Base-by-base conservation (phyloP, 2,113 vertebrate species). In the Coregonus clupeaformis region DNA sequence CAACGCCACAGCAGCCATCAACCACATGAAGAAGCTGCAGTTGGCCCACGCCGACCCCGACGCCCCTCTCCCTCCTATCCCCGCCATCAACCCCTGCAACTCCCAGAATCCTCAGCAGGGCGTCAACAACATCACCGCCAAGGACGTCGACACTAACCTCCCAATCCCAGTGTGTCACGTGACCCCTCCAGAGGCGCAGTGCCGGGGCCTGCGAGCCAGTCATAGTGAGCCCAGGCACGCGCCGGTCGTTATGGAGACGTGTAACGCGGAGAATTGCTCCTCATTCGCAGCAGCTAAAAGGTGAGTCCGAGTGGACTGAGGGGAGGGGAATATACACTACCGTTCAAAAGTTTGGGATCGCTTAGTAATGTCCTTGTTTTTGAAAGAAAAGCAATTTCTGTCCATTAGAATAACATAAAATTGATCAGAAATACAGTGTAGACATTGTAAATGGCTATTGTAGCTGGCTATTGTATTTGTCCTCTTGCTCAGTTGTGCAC, bases 21-120 rank as follows among this genome's bases (percentile, higher is more conserved):
- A 94, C 65, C 96, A 97, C 88, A 96, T 98, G 95, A 94, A 82
- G 87, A 98, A 96, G 78, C 88, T 97, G 1, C 95, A 96, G 77
- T 84, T 92, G 86, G 91, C 88, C 36, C 87, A 89, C 4, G 83
- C 57, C 12, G 88, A 25, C 59, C 42, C 25, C 1, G 1, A 27
- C 14, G 27, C 32, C 25, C 62, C 80, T 0, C 73, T 88, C 2
- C 76, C 66, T 72, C 25, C 79, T 29, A 47, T 74, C 0, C 91
- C 94, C 1, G 11, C 64, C 12, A 69, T 87, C 0, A 90, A 93
- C 45, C 62, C 77, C 3, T 81, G 88, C 47, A 49, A 13, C 80
- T 85, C 86, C 0, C 84, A 91, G 0, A 57, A 32, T 36, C 0
- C 68, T 22, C 82, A 0, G 62, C 72, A 12, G 69, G 12, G n/a